Conservation (phyloP, 2,888 invertebrate genomes). For the Lithophane ornitopus region DNA sequence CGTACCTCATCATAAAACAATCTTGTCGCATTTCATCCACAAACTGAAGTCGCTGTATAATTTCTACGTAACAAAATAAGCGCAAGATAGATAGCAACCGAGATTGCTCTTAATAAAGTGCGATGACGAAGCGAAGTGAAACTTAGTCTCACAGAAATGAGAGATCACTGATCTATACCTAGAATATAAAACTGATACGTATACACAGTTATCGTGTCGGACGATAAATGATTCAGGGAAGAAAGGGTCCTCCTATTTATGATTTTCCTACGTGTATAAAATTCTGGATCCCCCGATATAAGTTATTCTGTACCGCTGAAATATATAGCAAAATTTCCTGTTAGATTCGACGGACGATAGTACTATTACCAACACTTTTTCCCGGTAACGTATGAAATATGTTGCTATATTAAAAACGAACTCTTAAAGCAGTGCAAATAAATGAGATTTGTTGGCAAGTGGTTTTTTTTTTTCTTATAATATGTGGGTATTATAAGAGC, state of each 20-base stretch:
- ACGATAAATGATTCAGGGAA: slow-evolving; percentile 64
- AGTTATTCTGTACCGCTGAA: slow-evolving; percentile 56
- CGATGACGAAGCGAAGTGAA: slow-evolving; percentile 50
- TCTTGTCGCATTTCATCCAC: slow-evolving; percentile 41
- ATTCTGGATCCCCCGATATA: slow-evolving; percentile 51
- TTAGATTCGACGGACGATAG: slow-evolving; percentile 42
- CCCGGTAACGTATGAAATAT: slow-evolving; percentile 3
- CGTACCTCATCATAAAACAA: slow-evolving; percentile 16
- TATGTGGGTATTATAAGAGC: too few relatives aligned
- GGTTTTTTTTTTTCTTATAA: not conserved
- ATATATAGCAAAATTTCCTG: slow-evolving; percentile 57
- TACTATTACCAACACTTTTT: slow-evolving; percentile 31
- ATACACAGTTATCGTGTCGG: slow-evolving; percentile 44
- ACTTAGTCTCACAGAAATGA: slow-evolving; percentile 38
- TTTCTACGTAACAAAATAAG: slow-evolving; percentile 49
- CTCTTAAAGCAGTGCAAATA: slow-evolving; percentile 3
- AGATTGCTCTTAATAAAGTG: slow-evolving; percentile 60
- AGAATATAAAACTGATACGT: slow-evolving; percentile 55
- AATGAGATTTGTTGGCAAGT: slow-evolving; percentile 10
- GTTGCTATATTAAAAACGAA: slow-evolving; percentile 9
- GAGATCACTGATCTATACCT: slow-evolving; percentile 49
- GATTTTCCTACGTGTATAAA: slow-evolving; percentile 65
- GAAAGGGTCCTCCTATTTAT: slow-evolving; percentile 66
- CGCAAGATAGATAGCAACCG: slow-evolving; percentile 34
- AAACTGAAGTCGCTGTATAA: slow-evolving; percentile 48